Conservation (phyloP, 2,113 vertebrate genomes). For the Anser cygnoides region DNA sequence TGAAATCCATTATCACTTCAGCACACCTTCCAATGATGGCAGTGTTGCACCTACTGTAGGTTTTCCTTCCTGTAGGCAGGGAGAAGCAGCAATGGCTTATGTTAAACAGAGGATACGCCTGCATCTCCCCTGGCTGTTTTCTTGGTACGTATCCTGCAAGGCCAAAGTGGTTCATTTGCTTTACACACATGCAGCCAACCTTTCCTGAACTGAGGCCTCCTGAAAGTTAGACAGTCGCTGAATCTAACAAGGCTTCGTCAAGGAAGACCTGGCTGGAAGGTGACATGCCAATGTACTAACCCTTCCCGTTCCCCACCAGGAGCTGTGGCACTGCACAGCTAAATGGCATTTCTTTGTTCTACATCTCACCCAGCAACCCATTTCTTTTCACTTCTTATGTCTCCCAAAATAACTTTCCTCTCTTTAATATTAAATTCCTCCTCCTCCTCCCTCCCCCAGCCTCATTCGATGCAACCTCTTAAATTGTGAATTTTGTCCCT, state of each 20-base stretch:
- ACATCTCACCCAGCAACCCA: not conserved
- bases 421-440: not conserved
- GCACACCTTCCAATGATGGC: not conserved
- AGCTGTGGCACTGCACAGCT: not conserved
- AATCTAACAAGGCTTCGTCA: not conserved
- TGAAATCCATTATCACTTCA: not conserved
- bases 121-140: not conserved
- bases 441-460: not conserved
- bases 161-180: not conserved
- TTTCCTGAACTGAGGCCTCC: not conserved
- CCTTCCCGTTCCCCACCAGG: not conserved
- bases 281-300: not conserved
- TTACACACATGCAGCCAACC: not conserved
- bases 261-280: not conserved
- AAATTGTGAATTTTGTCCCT: not conserved
- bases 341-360: not conserved
- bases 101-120: not conserved
- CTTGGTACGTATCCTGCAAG: not conserved
- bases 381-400: not conserved
- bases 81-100: not conserved
- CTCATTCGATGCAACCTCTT: not conserved
- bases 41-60: not conserved
- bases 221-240: not conserved
- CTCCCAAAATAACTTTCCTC: not conserved
- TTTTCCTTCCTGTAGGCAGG: not conserved